A percentile compares a stretch with the other conserved stretches of the same genome.
Conservation (phyloP, 1,140 invertebrate species). For the Apis cerana region DNA sequence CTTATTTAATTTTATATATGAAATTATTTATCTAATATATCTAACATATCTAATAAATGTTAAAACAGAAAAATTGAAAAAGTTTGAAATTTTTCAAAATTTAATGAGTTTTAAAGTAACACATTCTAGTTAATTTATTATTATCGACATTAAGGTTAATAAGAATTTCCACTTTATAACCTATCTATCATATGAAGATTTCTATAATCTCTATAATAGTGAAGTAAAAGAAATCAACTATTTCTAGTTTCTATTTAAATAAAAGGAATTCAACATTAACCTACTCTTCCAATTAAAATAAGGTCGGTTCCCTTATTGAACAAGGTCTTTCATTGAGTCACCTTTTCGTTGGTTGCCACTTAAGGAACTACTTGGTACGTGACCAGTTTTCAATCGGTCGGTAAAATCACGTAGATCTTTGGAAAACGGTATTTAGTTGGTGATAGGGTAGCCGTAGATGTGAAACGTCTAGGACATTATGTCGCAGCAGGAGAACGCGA, state of each 20-base stretch:
- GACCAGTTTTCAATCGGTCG: neutral
- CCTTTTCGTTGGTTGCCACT: neutral
- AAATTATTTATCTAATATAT: too few species aligned
- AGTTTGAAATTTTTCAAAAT: too few species aligned
- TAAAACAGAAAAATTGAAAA: too few species aligned
- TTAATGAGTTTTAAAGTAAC: too few species aligned
- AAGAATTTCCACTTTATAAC: neutral
- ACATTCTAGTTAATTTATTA: too few species aligned
- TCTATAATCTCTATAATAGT: too few species aligned
- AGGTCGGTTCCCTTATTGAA: constrained; percentile 11
- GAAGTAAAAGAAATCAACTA: too few species aligned
- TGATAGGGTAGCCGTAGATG: neutral
- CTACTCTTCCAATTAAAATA: neutral
- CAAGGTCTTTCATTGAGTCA: constrained; percentile 6
- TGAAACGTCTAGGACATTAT: constrained; percentile 23
- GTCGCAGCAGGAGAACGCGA: constrained; percentile 37
- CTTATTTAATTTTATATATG: too few species aligned
- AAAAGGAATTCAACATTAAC: neutral
- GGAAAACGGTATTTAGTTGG: neutral
- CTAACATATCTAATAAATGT: too few species aligned
- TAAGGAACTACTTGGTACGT: neutral
- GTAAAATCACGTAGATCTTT: neutral
- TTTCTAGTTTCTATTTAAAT: neutral
- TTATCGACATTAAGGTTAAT: too few species aligned
- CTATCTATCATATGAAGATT: neutral